A percentile compares a stretch with the other conserved stretches of the same genome.
Conservation (phyloP, 2,797 vertebrate genomes). For the Falco columbarius region DNA sequence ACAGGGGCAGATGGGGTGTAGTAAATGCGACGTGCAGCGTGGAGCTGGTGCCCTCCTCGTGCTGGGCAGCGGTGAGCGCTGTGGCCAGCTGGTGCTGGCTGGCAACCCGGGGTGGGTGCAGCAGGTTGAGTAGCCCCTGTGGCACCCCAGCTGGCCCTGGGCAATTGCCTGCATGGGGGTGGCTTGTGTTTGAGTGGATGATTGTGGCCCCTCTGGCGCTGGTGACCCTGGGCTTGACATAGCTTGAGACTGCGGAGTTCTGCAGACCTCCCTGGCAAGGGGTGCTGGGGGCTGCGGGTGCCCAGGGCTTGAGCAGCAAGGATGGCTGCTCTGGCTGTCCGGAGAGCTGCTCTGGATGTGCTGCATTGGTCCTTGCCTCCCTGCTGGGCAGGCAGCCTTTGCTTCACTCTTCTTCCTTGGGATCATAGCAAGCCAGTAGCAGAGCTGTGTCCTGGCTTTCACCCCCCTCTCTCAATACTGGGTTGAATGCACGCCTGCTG, state of each 20-base stretch:
- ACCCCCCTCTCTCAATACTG: background rate
- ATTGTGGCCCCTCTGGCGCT: background rate
- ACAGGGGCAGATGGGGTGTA: background rate
- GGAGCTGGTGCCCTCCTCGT: background rate
- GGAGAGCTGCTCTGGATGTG: background rate
- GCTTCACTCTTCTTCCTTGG: background rate
- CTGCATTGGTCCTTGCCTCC: background rate
- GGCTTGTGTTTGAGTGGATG: background rate
- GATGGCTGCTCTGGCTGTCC: background rate
- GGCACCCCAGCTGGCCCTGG: background rate
- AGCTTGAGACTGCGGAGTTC: background rate
- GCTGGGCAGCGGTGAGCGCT: background rate
- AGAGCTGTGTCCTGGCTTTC: background rate
- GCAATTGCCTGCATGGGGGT: background rate
- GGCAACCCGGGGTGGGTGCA: background rate
- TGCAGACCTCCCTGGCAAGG: background rate
- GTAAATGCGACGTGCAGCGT: fast-evolving
- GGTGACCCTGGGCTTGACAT: no score
- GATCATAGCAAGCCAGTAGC: background rate
- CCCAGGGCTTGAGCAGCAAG: background rate
- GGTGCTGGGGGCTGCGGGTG: background rate
- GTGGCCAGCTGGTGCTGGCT: background rate
- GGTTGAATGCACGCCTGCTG: background rate
- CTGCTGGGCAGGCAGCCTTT: background rate
- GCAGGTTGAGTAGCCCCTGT: background rate